Percentiles rank a stretch among this genome's conserved stretches.
Evolutionary conservation across 2,113 vertebrate genomes (phyloP).

Genomic region (Podarcis cretensis): DNA sequence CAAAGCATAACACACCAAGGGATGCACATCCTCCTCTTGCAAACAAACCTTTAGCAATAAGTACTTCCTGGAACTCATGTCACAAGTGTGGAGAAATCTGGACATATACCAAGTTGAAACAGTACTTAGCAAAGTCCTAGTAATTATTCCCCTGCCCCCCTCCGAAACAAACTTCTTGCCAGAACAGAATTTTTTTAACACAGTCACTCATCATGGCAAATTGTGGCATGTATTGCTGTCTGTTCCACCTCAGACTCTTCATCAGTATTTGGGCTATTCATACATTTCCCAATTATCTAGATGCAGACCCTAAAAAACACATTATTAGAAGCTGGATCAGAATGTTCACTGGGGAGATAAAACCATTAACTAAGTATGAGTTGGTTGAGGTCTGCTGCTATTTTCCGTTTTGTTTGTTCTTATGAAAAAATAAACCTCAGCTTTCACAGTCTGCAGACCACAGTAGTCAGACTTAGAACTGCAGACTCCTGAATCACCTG

Average conservation of each 20-base stretch:
- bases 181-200: too few relatives aligned
- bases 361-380: not conserved
- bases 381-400: slow-evolving; percentile 4
- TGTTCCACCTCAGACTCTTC: not conserved
- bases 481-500: slow-evolving; percentile 40
- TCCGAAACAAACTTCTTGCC: not conserved
- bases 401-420: slow-evolving; percentile 8
- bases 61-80: not conserved
- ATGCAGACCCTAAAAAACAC: not conserved
- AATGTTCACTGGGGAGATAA: not conserved
- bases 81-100: not conserved
- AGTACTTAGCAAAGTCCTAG: not conserved
- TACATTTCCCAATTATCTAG: not conserved
- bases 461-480: slow-evolving; percentile 11
- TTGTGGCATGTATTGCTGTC: not conserved
- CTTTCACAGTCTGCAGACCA: not conserved
- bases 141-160: not conserved
- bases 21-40: not conserved
- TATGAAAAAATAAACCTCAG: slow-evolving; percentile 16
- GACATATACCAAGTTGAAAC: not conserved
- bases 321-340: not conserved
- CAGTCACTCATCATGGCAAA: not conserved
- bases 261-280: not conserved
- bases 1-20: not conserved
- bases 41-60: not conserved